Base-by-base conservation (phyloP, 2,113 vertebrate species). In the Notarius quadriscutis region DNA sequence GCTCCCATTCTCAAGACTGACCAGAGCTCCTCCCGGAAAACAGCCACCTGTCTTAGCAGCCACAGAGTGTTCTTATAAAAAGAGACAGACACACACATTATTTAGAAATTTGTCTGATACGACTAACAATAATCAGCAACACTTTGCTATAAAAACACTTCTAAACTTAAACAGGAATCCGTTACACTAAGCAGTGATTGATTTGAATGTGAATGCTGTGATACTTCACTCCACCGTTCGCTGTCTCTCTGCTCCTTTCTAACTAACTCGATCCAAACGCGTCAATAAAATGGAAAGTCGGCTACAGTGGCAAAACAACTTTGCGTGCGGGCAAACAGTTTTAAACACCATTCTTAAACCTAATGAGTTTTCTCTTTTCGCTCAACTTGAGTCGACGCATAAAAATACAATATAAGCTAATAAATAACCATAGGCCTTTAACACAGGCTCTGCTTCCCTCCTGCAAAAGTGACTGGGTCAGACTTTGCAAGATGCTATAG, bases 31-130 rank as follows among this genome's bases (percentile, higher is more conserved):
- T 4, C 96, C 97, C 0, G 98, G 97, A 90, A 99, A 99, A 93
- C 98, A 99, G 87, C 98, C 98, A 0, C 98, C 98, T 0, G 98
- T 99, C 94, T 99, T 99, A 22, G 98, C 98, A 7, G 98, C 98
- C 0, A 98, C 97, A 0, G 98, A 99, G 91, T 99, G 97, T 88
- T 99, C 98, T 99, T 94, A 72, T 75, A 86, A 2, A 91, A 81
- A 90, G 58, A 90, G 7, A 69, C 71, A 87, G 88, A 86, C 9
- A 87, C 4, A 85, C 41, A 41, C 41, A 41, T 41, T 75, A 89
- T 30, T 80, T 80, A 80, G 27, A 81, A 62, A 48, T 81, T 5
- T 81, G 57, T 60, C 41, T 58, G 27, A 58, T 34, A 34, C 53
- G 30, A n/a, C n/a, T 27, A 57, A 78, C 30, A 57, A 58, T 57